Evolutionary conservation across 2,797 vertebrate species (phyloP), one percentile per base, ranked within the genome.

Genomic region (Neoniphon sammara): DNA sequence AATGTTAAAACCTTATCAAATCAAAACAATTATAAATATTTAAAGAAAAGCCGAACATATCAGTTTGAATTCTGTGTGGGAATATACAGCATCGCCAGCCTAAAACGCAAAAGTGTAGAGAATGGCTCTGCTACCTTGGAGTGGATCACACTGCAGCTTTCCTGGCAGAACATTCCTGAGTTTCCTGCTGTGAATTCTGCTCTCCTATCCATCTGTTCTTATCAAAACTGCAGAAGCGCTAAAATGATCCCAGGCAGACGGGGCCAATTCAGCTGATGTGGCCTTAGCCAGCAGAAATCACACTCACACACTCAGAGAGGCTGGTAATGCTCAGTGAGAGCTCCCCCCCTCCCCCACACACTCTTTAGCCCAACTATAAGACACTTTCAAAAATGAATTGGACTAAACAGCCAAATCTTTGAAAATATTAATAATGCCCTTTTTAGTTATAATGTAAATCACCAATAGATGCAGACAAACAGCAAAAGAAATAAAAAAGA

Each of bases 101-200:
- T 56, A 57, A 66, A 70, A 57, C n/a, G 54, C 54, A 30, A 8
- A 17, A 47, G 15, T 17, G 66, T 67, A 57, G 68, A 49, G 56
- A 21, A 30, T 46, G 69, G 54, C 66, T 55, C 52, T 70, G 69
- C 79, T 74, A 21, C 63, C 1, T 20, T 44, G 23, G 68, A 78
- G 67, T 47, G 46, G 66, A 81, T 70, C 66, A 34, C 8, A 12
- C 62, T 65, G 75, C 73, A 78, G 83, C 82, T 78, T 75, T 88
- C 85, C 80, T 88, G 88, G 89, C 91, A 91, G 86, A 90, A 89
- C 83, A 64, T 84, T 89, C 77, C 81, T 81, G 87, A 92, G 87
- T 85, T 88, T 89, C 88, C 85, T 68, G 85, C 88, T 84, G 87
- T 71, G 87, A 90, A 87, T 85, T 77, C 78, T 59, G 78, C 78